Percentiles rank a stretch among this genome's conserved stretches.
Conservation (phyloP, 2,797 vertebrate genomes). For the Macropus fuliginosus region DNA sequence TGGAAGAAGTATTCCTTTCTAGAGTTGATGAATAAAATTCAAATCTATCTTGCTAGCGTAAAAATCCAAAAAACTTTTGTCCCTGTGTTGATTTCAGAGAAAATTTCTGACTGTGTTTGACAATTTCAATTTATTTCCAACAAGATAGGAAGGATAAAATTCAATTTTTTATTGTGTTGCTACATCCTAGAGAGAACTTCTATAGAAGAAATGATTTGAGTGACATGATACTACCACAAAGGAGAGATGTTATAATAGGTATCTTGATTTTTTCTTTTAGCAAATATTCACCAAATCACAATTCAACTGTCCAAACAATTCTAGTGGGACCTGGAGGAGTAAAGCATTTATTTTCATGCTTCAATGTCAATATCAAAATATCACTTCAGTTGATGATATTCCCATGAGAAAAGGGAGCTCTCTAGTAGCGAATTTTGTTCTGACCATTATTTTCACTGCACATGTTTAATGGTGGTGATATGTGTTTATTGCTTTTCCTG, state of each 20-base stretch:
- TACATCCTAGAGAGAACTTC: background rate
- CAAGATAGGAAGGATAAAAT: background rate
- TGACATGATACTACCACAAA: background rate
- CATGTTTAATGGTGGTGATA: background rate
- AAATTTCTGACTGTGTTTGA: background rate
- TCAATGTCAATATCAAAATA: background rate
- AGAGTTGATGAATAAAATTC: background rate
- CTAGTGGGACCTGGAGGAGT: background rate
- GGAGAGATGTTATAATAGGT: background rate
- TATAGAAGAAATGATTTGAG: background rate
- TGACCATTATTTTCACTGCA: background rate
- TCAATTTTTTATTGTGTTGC: background rate
- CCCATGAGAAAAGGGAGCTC: background rate
- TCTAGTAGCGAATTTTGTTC: background rate
- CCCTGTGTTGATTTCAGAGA: background rate
- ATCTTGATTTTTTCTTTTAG: background rate
- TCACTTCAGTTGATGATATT: slow-evolving; percentile 4
- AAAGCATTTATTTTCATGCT: background rate
- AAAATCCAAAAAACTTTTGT: background rate
- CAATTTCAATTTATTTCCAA: background rate
- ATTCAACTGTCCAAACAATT: slow-evolving; percentile 25
- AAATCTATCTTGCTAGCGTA: background rate
- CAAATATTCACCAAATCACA: slow-evolving; percentile 37
- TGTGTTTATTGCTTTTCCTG: background rate
- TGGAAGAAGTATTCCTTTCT: background rate